Conservation (phyloP, 1,140 invertebrate species). For the Laupala kohalensis region DNA sequence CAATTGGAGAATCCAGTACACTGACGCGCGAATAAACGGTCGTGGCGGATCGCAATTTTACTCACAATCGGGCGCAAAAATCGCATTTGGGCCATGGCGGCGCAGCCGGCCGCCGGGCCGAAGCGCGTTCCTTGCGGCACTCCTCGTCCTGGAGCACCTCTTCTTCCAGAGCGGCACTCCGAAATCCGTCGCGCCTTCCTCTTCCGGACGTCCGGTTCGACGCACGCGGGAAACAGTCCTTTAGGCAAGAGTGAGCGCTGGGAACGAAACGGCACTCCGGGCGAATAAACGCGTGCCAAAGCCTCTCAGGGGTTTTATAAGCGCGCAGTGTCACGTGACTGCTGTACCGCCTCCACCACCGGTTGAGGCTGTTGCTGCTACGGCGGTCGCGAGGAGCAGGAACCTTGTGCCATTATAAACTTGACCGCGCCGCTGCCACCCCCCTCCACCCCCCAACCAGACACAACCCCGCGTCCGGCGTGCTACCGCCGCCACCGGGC, state of each 20-base stretch:
- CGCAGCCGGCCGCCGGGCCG: neutral
- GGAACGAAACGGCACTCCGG: neutral
- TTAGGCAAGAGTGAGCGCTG: neutral
- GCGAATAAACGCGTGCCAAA: neutral
- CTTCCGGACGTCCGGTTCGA: neutral
- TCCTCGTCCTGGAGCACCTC: too few relatives aligned
- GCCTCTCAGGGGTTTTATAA: neutral
- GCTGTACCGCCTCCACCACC: too few relatives aligned
- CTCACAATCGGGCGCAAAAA: neutral
- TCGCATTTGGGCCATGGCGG: neutral
- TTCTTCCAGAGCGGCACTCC: neutral
- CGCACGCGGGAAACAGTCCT: too few relatives aligned
- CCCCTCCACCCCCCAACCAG: neutral
- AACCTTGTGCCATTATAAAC: neutral
- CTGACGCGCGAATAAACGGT: neutral
- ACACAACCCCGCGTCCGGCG: neutral
- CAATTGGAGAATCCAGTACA: neutral
- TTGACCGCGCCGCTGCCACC: neutral
- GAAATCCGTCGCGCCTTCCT: too few relatives aligned
- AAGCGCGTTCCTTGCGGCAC: neutral
- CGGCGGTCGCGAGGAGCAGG: too few relatives aligned
- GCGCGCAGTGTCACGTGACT: neutral
- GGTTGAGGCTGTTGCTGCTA: too few relatives aligned
- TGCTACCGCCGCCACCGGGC: too few relatives aligned
- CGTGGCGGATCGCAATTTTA: neutral